Evolutionary conservation across 2,888 invertebrate species (phyloP).

Genomic region (Papilio gigon): DNA sequence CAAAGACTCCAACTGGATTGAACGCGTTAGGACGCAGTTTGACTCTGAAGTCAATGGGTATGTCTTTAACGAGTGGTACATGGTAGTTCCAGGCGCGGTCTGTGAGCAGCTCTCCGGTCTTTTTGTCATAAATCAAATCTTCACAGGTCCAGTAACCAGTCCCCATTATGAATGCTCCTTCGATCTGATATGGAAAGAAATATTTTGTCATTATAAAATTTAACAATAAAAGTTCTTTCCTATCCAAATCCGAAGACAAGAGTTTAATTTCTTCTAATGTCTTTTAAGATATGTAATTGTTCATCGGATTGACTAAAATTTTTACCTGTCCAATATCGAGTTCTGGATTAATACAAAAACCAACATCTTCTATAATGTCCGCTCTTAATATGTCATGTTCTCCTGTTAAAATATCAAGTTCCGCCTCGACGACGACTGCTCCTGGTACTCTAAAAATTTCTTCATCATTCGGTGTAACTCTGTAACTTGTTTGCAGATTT

Average conservation of each 20-base stretch:
- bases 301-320: background rate
- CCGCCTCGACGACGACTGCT: slow-evolving; percentile 84
- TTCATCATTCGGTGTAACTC: slow-evolving; percentile 58
- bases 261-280: no score
- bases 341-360: slow-evolving; percentile 85
- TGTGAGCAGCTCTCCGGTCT: slow-evolving; percentile 86
- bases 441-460: slow-evolving; percentile 75
- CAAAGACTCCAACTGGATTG: slow-evolving; percentile 60
- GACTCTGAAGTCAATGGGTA: slow-evolving; percentile 87
- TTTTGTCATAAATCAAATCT: slow-evolving; percentile 83
- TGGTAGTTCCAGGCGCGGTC: slow-evolving; percentile 90
- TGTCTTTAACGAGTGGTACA: slow-evolving; percentile 87
- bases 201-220: background rate
- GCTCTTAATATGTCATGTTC: slow-evolving; percentile 84
- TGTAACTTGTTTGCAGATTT: slow-evolving; percentile 65
- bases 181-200: slow-evolving; percentile 65
- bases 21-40: slow-evolving; percentile 84
- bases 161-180: slow-evolving; percentile 90
- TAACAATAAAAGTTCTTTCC: no score
- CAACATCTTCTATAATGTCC: slow-evolving; percentile 86
- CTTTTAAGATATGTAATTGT: no score
- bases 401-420: slow-evolving; percentile 88
- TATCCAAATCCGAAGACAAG: no score
- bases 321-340: slow-evolving; percentile 86
- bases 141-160: slow-evolving; percentile 89